Percentiles rank a stretch among this genome's conserved stretches.
Evolutionary conservation across 2,888 invertebrate genomes (phyloP).

Genomic region (Adineta ricciae): DNA sequence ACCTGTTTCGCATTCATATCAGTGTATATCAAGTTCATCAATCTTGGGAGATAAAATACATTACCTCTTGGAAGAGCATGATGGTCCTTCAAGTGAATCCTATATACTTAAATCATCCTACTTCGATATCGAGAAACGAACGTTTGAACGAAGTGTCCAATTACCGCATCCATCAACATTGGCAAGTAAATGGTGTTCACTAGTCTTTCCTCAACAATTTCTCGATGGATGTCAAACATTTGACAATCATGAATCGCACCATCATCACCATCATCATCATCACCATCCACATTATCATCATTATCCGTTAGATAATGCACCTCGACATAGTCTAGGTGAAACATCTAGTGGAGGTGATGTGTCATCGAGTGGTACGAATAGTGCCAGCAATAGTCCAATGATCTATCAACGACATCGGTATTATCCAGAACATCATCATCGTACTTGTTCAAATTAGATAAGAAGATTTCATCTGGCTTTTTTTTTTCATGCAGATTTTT

Average conservation of each 20-base stretch:
- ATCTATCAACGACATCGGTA: background rate
- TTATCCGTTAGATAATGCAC: background rate
- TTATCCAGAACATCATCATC: background rate
- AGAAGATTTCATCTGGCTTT: background rate
- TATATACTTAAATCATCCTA: constrained; percentile 27
- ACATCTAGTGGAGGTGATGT: background rate
- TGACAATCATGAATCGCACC: background rate
- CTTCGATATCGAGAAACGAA: constrained; percentile 28
- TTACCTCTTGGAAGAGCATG: constrained; percentile 33
- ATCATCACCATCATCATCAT: background rate
- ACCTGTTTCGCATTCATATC: constrained; percentile 29
- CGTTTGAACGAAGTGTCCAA: constrained; percentile 23
- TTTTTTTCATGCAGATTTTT: background rate
- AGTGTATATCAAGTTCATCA: constrained; percentile 28
- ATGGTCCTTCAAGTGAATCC: constrained; percentile 30
- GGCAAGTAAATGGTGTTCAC: constrained; percentile 33
- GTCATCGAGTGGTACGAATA: background rate
- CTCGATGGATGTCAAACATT: constrained; percentile 25
- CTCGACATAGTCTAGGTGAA: background rate
- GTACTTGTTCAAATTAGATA: background rate
- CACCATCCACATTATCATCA: constrained; percentile 3
- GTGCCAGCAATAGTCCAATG: background rate
- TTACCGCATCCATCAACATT: constrained; percentile 26
- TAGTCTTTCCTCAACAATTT: constrained; percentile 29
- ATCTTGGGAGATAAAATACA: constrained; percentile 26